Conservation (phyloP, 2,888 invertebrate genomes). For the Cheilosia vernalis region DNA sequence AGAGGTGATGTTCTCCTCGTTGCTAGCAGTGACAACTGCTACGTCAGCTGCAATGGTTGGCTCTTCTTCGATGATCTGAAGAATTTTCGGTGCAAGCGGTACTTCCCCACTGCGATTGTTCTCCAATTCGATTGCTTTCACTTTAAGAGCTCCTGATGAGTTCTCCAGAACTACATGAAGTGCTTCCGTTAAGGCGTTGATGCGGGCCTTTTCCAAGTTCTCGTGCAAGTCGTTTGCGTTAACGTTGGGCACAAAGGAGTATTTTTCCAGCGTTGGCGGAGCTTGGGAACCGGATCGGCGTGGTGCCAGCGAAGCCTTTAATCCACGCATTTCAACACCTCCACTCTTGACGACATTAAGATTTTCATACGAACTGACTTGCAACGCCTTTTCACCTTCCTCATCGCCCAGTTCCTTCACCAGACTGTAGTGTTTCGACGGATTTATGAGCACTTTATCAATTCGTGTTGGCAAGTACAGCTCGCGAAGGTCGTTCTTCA, state of each 20-base stretch:
- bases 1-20: slow-evolving; percentile 85
- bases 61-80: slow-evolving; percentile 88
- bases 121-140: slow-evolving; percentile 87
- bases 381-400: slow-evolving; percentile 80
- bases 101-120: slow-evolving; percentile 86
- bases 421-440: slow-evolving; percentile 86
- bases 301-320: slow-evolving; percentile 96
- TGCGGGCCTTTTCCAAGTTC: slow-evolving; percentile 86
- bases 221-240: slow-evolving; percentile 84
- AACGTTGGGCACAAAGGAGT: slow-evolving; percentile 91
- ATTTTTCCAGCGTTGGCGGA: slow-evolving; percentile 92
- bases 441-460: slow-evolving; percentile 92
- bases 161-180: slow-evolving; percentile 93
- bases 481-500: slow-evolving; percentile 90
- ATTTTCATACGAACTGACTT: slow-evolving; percentile 88
- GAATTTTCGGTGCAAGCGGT: slow-evolving; percentile 86
- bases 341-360: slow-evolving; percentile 90
- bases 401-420: slow-evolving; percentile 76
- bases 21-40: slow-evolving; percentile 84
- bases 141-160: slow-evolving; percentile 84
- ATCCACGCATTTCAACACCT: slow-evolving; percentile 93
- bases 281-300: slow-evolving; percentile 90
- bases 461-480: slow-evolving; percentile 94
- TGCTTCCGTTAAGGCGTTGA: slow-evolving; percentile 87
- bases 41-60: slow-evolving; percentile 89